Evolutionary conservation across 2,888 invertebrate species (phyloP).

Genomic region (Euzophera pinguis): DNA sequence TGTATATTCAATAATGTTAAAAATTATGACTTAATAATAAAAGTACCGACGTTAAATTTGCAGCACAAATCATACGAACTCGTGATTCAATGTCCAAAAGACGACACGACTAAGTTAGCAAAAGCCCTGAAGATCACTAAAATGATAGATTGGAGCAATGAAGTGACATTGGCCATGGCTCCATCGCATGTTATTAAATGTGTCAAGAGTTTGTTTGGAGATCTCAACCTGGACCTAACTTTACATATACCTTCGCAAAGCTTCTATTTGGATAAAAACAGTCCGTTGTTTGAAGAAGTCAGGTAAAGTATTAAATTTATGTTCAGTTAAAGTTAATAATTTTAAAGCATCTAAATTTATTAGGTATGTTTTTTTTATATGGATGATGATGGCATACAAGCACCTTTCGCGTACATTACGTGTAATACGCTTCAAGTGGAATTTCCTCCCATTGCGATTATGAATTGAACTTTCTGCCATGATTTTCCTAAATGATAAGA

Average conservation of each 20-base stretch:
- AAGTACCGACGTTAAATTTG: too few relatives aligned
- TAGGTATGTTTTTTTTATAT: too few relatives aligned
- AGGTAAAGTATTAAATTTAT: conserved; percentile 19
- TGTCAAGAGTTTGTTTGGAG: conserved; percentile 7
- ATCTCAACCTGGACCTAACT: conserved; percentile 13
- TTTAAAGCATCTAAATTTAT: too few relatives aligned
- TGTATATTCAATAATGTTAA: too few relatives aligned
- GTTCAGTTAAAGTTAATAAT: not conserved
- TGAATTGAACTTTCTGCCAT: too few relatives aligned
- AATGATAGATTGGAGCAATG: conserved; percentile 32
- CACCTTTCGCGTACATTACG: too few relatives aligned
- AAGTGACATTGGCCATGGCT: conserved; percentile 15
- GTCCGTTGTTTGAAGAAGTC: conserved; percentile 23
- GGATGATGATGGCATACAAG: too few relatives aligned
- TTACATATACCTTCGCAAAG: conserved; percentile 22
- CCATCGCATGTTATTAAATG: conserved; percentile 12
- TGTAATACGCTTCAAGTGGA: too few relatives aligned
- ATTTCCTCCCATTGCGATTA: too few relatives aligned
- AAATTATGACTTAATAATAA: too few relatives aligned
- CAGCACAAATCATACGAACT: conserved; percentile 20
- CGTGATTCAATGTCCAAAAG: conserved; percentile 26
- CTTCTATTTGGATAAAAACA: conserved; percentile 16
- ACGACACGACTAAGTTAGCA: conserved; percentile 32
- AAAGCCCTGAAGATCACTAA: conserved; percentile 31
- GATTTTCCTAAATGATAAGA: too few relatives aligned